Evolutionary conservation across 2,888 invertebrate species (phyloP).

Genomic region (Rotaria socialis): DNA sequence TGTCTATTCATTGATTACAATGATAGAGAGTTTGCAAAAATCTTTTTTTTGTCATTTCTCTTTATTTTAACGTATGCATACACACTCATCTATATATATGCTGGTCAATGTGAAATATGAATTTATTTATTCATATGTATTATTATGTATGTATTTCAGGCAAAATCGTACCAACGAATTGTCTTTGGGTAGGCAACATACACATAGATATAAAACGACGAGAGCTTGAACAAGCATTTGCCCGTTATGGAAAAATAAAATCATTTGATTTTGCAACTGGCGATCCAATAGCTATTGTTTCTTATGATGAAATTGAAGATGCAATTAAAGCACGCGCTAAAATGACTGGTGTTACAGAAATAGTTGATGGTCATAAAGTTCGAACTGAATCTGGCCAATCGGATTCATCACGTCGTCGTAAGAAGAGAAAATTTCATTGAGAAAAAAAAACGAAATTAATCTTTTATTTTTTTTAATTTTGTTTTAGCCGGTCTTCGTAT

Average conservation of each 20-base stretch:
- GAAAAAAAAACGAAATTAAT: background rate
- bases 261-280: constrained; percentile 1
- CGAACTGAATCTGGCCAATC: background rate
- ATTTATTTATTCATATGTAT: background rate
- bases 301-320: constrained; percentile 10
- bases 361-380: background rate
- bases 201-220: background rate
- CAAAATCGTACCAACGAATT: constrained; percentile 44
- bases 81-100: background rate
- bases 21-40: constrained; percentile 13
- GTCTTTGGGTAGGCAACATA: constrained; percentile 45
- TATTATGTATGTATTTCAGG: constrained; percentile 35
- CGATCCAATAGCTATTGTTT: constrained; percentile 7
- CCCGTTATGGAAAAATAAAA: constrained; percentile 26
- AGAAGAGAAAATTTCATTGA: background rate
- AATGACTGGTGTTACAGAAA: background rate
- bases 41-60: constrained; percentile 1
- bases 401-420: background rate
- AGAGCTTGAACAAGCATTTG: constrained; percentile 38
- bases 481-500: background rate
- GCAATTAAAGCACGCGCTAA: background rate
- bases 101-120: background rate
- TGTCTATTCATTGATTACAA: constrained; percentile 14
- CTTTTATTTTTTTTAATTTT: background rate
- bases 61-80: background rate